These are phyloP conservation scores for Acomys russatus DNA, from an alignment of 2,797 vertebrate genomes.

Conservation along the genomic window DNA sequence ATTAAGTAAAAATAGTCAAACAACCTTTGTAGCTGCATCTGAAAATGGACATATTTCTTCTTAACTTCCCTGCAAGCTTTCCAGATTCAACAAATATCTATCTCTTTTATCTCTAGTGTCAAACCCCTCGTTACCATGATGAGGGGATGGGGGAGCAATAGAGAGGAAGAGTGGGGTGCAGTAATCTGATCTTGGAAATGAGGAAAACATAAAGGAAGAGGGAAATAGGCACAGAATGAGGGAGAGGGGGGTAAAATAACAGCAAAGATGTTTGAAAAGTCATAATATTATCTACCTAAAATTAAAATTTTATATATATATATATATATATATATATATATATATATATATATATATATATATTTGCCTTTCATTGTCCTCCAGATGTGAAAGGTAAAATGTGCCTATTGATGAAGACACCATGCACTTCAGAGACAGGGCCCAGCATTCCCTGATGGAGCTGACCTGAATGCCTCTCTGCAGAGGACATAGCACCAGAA, in stretches of 20 bases:
- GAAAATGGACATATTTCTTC: neutral
- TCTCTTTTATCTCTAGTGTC: fast-evolving
- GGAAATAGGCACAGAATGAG: neutral
- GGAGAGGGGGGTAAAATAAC: neutral
- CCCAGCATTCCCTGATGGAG: neutral
- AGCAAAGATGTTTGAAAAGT: neutral
- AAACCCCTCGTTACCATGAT: neutral
- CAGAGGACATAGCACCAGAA: neutral
- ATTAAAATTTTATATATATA: neutral
- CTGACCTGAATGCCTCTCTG: neutral
- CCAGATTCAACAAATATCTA: neutral
- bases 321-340: neutral
- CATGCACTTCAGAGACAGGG: neutral
- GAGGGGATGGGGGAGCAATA: neutral
- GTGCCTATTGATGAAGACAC: neutral
- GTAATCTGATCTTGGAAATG: neutral
- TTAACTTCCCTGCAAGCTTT: fast-evolving
- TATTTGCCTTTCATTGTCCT: neutral
- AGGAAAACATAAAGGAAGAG: neutral
- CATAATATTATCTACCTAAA: neutral
- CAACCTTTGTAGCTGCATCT: neutral
- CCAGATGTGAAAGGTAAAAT: neutral
- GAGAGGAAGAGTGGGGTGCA: neutral
- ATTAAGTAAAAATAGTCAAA: neutral
- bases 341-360: neutral